phyloP scores from a whole-genome alignment of 2,888 invertebrate species.

The Chironomus tentans region DNA sequence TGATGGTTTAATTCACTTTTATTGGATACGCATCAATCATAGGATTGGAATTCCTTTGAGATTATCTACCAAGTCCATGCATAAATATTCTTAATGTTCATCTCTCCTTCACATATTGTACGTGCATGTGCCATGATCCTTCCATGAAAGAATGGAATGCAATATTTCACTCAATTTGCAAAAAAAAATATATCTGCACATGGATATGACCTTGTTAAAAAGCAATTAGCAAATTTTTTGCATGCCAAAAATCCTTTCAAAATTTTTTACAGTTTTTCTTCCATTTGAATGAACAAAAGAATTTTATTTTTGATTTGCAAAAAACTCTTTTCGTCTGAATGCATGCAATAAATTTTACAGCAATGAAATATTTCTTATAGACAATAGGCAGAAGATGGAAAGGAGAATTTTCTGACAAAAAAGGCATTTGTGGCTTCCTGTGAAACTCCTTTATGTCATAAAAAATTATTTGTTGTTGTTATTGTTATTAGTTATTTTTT shows the following conservation, averaged over 20 bases:
- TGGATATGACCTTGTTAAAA: neutral
- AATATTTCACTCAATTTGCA: neutral
- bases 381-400: neutral
- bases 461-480: neutral
- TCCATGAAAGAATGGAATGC: neutral
- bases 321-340: neutral
- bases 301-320: neutral
- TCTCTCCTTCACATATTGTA: too few species aligned
- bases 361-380: neutral
- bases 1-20: slow-evolving; percentile 31
- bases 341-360: neutral
- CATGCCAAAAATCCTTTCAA: neutral
- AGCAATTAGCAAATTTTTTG: neutral
- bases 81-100: neutral
- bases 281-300: too few species aligned
- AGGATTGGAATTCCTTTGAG: neutral
- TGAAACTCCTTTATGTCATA: slow-evolving; percentile 14
- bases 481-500: too few species aligned
- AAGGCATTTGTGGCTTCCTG: slow-evolving; percentile 6
- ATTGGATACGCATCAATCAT: slow-evolving; percentile 28
- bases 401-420: neutral
- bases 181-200: neutral
- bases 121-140: too few species aligned
- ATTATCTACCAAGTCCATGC: neutral
- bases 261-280: neutral